Evolutionary conservation across 2,113 vertebrate genomes (phyloP).

Genomic region (Urocynchramus pylzowi): DNA sequence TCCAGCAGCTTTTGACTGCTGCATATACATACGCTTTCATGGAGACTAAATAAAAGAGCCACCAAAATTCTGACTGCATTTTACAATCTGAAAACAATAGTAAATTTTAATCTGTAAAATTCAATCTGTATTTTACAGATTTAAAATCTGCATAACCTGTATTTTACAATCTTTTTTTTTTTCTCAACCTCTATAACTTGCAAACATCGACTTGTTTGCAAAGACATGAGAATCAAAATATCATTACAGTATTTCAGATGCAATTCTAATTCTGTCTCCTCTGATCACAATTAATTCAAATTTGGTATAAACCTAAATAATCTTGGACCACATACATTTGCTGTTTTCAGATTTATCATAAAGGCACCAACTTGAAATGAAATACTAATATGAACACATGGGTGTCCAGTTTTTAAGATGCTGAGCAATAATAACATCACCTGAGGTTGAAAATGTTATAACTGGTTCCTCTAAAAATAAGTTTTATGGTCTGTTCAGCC

Average conservation of each 20-base stretch:
- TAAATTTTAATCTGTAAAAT: background rate
- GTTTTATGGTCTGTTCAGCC: background rate
- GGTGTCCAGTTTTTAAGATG: background rate
- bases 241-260: background rate
- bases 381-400: background rate
- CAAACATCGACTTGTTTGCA: background rate
- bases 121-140: background rate
- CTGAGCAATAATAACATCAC: background rate
- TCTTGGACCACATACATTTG: background rate
- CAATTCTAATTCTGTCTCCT: background rate
- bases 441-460: background rate
- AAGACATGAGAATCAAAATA: background rate
- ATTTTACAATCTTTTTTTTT: background rate
- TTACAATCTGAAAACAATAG: background rate
- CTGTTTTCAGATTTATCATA: background rate
- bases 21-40: background rate
- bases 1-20: background rate
- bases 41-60: background rate
- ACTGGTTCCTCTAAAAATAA: background rate
- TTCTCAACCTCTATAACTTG: background rate
- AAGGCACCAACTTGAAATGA: background rate
- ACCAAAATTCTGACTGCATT: background rate
- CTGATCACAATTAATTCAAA: background rate
- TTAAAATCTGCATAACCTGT: background rate
- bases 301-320: background rate